phyloP scores from a whole-genome alignment of 2,797 vertebrate genomes.

The Trachurus trachurus region DNA sequence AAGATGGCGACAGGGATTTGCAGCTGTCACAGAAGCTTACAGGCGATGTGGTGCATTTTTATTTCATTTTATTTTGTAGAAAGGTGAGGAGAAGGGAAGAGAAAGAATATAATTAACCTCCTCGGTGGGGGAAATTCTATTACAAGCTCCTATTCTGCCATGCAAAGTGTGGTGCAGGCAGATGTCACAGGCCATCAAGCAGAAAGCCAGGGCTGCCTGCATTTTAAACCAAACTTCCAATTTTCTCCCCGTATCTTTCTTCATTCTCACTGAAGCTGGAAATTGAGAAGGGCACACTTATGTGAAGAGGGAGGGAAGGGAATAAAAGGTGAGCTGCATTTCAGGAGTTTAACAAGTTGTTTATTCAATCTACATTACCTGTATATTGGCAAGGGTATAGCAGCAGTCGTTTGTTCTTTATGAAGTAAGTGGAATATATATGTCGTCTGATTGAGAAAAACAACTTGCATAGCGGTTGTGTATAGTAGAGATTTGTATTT shows the following conservation, averaged over 20 bases:
- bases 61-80: conserved; percentile 69
- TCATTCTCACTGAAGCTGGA: conserved; percentile 90
- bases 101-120: conserved; percentile 96
- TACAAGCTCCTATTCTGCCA: conserved; percentile 93
- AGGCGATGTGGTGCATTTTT: conserved; percentile 54
- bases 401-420: conserved; percentile 57
- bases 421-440: conserved; percentile 4
- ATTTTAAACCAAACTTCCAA: conserved; percentile 93
- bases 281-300: conserved; percentile 89
- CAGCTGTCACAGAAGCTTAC: conserved; percentile 81
- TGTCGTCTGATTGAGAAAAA: background rate
- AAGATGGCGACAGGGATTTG: conserved; percentile 83
- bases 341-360: conserved; percentile 81
- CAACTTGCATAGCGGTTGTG: too few species aligned
- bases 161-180: conserved; percentile 93
- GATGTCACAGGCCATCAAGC: conserved; percentile 96
- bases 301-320: conserved; percentile 71
- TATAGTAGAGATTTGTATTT: too few species aligned
- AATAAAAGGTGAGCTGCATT: conserved; percentile 79
- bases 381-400: conserved; percentile 36
- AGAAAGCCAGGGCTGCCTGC: conserved; percentile 93
- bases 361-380: conserved; percentile 82
- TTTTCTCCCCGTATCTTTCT: conserved; percentile 83
- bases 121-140: conserved; percentile 93
- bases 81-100: conserved; percentile 22